phyloP scores from a whole-genome alignment of 2,113 vertebrate genomes.

The Ictalurus furcatus region DNA sequence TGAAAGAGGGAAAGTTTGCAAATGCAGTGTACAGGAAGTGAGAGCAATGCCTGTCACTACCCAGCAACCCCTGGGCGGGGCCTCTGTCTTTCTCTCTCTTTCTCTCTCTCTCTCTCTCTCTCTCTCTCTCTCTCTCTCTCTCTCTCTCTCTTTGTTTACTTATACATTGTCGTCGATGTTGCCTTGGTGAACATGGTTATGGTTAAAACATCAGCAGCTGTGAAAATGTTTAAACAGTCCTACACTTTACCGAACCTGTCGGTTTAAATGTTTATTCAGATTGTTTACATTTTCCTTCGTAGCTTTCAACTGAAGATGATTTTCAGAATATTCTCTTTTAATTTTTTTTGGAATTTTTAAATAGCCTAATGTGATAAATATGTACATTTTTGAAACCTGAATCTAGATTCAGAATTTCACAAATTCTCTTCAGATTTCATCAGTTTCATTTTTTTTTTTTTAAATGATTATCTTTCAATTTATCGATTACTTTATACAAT shows the following conservation, averaged over 20 bases:
- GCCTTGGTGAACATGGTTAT: neutral
- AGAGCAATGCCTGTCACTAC: constrained; percentile 34
- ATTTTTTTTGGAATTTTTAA: neutral
- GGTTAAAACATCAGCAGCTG: neutral
- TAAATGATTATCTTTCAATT: neutral
- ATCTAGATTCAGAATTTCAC: neutral
- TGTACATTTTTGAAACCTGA: neutral
- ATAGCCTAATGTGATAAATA: neutral
- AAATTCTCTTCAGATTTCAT: neutral
- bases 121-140: neutral
- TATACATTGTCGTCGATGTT: constrained; percentile 41
- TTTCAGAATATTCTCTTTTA: neutral
- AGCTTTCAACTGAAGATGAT: neutral
- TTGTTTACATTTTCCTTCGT: neutral
- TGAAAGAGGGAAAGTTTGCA: constrained; percentile 47
- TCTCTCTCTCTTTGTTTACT: constrained; percentile 44
- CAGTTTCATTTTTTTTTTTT: neutral
- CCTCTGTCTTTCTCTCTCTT: neutral
- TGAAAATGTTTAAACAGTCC: neutral
- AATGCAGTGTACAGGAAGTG: constrained; percentile 51
- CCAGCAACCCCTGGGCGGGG: constrained; percentile 50
- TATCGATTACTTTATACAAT: neutral
- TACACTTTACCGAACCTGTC: neutral
- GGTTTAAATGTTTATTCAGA: neutral
- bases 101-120: constrained; percentile 19